Conservation (phyloP, 2,797 vertebrate species). For the Pogonophryne albipinna region DNA sequence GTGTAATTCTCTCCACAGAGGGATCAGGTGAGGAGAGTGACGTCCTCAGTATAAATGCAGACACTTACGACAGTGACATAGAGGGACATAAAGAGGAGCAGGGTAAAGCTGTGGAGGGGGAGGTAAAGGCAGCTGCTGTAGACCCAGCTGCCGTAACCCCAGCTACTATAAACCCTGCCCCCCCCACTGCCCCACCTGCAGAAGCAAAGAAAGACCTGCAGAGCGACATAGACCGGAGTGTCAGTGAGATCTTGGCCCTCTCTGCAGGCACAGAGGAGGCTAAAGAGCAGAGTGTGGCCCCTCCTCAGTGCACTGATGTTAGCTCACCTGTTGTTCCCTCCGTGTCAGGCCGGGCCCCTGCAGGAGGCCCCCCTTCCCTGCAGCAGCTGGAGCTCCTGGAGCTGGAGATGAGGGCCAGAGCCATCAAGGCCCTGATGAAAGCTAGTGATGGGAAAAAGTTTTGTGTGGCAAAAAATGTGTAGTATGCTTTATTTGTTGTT, state of each 20-base stretch:
- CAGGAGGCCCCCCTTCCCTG: constrained; percentile 89
- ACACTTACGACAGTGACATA: constrained; percentile 96
- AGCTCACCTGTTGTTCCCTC: not conserved
- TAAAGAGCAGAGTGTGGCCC: constrained; percentile 53
- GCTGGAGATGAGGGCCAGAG: constrained; percentile 96
- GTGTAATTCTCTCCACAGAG: constrained; percentile 49
- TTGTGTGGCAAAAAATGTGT: constrained; percentile 36
- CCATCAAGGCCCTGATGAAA: constrained; percentile 99
- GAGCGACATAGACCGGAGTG: constrained; percentile 96
- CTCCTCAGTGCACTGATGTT: not conserved
- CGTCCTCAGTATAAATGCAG: constrained; percentile 97
- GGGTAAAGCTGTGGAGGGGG: constrained; percentile 70
- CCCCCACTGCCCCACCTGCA: not conserved
- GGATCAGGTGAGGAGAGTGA: constrained; percentile 94
- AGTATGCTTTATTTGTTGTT: not conserved
- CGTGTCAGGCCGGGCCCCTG: constrained; percentile 20
- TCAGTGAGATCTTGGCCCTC: constrained; percentile 93
- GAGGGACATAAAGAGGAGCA: constrained; percentile 91
- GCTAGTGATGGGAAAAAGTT: constrained; percentile 90
- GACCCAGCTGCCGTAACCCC: not conserved
- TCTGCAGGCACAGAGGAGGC: constrained; percentile 68
- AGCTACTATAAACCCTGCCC: not conserved
- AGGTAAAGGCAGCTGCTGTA: constrained; percentile 48
- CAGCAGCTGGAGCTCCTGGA: constrained; percentile 97
- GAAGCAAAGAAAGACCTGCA: constrained; percentile 87